A percentile compares a stretch with the other conserved stretches of the same genome.
Evolutionary conservation across 2,113 vertebrate species (phyloP).

Genomic region (Urocynchramus pylzowi): DNA sequence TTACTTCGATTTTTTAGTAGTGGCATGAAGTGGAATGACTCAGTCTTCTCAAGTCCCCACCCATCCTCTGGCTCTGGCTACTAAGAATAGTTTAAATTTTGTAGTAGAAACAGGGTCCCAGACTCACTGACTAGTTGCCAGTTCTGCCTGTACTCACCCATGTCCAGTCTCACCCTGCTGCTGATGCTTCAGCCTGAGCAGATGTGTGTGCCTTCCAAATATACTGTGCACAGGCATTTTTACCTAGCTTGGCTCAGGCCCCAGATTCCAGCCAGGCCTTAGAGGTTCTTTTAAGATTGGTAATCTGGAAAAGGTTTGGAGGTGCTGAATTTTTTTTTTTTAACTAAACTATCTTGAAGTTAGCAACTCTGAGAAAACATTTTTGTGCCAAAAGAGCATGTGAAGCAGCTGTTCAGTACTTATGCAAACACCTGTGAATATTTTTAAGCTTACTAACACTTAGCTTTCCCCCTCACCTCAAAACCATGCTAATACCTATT

Average conservation of each 20-base stretch:
- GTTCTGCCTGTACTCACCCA: neutral
- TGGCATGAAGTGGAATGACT: neutral
- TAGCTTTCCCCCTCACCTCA: neutral
- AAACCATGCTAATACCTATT: neutral
- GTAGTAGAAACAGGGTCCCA: neutral
- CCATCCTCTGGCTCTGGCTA: neutral
- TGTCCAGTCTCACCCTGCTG: neutral
- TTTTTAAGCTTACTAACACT: slow-evolving; percentile 39
- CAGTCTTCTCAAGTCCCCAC: neutral
- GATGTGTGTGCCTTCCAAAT: rapidly evolving
- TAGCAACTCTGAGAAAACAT: neutral
- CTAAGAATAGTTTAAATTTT: neutral
- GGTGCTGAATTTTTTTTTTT: neutral
- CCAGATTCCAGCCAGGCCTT: neutral
- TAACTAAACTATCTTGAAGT: neutral
- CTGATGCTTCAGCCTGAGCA: neutral
- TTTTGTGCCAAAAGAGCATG: neutral
- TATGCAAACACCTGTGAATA: slow-evolving; percentile 43
- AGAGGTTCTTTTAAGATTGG: neutral
- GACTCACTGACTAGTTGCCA: neutral
- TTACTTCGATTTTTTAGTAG: neutral
- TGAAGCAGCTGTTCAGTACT: slow-evolving; percentile 17
- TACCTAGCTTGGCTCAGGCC: neutral
- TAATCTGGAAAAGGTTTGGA: neutral
- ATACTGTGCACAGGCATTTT: neutral